Percentiles rank a stretch among this genome's conserved stretches.
Evolutionary conservation across 1,140 invertebrate species (phyloP).

Genomic region (Venturia canescens): DNA sequence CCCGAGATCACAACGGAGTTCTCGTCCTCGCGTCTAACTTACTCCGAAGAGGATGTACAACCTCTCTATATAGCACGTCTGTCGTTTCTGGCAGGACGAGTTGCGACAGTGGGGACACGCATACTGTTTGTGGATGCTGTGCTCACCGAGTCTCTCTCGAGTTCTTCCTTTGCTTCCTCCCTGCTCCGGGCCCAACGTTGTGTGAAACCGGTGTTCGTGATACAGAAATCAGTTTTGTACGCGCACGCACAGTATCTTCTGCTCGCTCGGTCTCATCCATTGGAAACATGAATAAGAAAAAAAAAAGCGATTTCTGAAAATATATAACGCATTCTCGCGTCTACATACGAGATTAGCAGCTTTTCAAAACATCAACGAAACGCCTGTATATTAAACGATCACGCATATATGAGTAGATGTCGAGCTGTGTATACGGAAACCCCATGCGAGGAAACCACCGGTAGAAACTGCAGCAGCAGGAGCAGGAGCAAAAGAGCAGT

Average conservation of each 20-base stretch:
- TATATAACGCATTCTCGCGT: too few relatives aligned
- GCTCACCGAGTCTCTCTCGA: not conserved
- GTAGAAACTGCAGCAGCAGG: not conserved
- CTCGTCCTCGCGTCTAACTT: too few relatives aligned
- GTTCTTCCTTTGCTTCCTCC: not conserved
- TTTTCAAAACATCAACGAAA: too few relatives aligned
- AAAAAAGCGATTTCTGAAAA: not conserved
- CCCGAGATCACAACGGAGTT: too few relatives aligned
- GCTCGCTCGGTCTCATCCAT: not conserved
- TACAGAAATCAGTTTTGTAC: conserved; percentile 3
- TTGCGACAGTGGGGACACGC: not conserved
- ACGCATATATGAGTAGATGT: not conserved
- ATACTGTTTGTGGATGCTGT: not conserved
- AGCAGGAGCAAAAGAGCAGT: conserved; percentile 3
- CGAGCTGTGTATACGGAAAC: not conserved
- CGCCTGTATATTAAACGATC: too few relatives aligned
- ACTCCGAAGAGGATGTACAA: not conserved
- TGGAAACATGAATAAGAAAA: too few relatives aligned
- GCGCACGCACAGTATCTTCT: not conserved
- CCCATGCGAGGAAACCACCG: not conserved
- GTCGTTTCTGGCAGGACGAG: not conserved
- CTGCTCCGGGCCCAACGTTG: not conserved
- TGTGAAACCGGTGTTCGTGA: conserved; percentile 1
- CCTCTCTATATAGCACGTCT: not conserved
- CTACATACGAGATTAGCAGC: too few relatives aligned